Evolutionary conservation across 2,113 vertebrate genomes (phyloP), one percentile per base, ranked within the genome.

Genomic region (Progne subis): DNA sequence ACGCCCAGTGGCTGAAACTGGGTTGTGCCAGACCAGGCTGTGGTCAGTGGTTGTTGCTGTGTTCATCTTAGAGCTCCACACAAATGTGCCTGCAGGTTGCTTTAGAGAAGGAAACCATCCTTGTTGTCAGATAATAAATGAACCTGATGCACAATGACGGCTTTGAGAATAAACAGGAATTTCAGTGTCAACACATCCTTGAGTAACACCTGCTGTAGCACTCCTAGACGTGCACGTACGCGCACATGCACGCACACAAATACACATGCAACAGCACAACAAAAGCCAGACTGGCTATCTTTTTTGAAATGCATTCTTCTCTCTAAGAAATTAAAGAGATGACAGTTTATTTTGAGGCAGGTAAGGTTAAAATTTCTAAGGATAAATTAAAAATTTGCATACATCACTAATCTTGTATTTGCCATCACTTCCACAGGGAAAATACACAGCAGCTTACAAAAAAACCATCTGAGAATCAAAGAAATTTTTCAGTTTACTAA

Each of bases 101-200:
- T 60, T 57, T 57, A 78, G 57, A 79, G 69, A 82, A 31, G 84
- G n/a, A 86, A 79, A 39, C 72, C 53, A 46, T 93, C 46, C 15
- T 25, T 65, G 28, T 57, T 80, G 90, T 79, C 50, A 77, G 81
- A 76, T 90, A 90, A 94, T 77, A 82, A 85, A 57, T 87, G 68
- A 90, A 39, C 85, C 81, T 84, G 82, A 47, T 56, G 49, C 92
- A 94, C 61, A 93, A 57, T 71, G 81, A 29, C 57, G 57, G 88
- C 82, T 88, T 92, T 91, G 76, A 95, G 91, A 96, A 90, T 86
- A 93, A 96, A 67, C 69, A 37, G 88, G 85, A 69, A 89, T 95
- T 93, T 94, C 87, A 50, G 72, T 56, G 86, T 91, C 74, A 92
- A 32, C 78, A 78, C 56, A 65, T 81, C 81, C 79, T 76, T 59